phyloP scores from a whole-genome alignment of 92 coral and sea anemone species.

The Siderastrea siderea region DNA sequence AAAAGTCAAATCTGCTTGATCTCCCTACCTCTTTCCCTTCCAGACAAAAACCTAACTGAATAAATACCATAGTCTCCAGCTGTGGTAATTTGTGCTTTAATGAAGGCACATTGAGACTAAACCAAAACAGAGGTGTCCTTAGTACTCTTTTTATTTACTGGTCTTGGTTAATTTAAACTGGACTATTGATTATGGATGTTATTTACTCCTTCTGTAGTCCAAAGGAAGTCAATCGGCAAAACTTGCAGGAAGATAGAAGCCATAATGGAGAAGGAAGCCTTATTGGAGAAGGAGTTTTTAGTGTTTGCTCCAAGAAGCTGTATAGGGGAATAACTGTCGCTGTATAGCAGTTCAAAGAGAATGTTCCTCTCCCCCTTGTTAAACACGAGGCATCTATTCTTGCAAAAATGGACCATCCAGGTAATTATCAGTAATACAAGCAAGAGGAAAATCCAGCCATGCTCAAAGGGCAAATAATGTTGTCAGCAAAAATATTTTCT shows the following conservation, averaged over 20 bases:
- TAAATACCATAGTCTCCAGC: background rate
- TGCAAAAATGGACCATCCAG: conserved; percentile 24
- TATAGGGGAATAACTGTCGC: conserved; percentile 41
- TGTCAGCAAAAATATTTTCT: background rate
- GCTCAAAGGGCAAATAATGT: background rate
- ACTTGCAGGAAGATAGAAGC: background rate
- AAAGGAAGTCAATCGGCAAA: conserved; percentile 1
- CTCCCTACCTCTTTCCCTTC: background rate
- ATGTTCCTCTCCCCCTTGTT: background rate
- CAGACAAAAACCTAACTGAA: conserved; percentile 8
- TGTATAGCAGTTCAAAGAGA: conserved; percentile 18
- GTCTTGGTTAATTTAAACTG: background rate
- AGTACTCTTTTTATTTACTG: background rate
- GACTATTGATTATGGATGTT: background rate
- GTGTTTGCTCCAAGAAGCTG: conserved; percentile 14
- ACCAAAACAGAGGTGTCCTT: background rate
- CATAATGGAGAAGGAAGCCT: conserved; percentile 5
- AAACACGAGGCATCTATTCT: background rate
- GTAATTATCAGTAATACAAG: conserved; percentile 16
- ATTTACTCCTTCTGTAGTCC: background rate
- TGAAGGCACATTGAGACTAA: background rate
- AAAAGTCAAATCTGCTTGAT: background rate
- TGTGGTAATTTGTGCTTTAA: background rate
- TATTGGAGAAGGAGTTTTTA: conserved; percentile 37
- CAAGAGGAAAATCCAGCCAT: conserved; percentile 13